Percentiles rank a stretch among this genome's conserved stretches.
Conservation (phyloP, 2,888 invertebrate genomes). For the Agriotes lineatus region DNA sequence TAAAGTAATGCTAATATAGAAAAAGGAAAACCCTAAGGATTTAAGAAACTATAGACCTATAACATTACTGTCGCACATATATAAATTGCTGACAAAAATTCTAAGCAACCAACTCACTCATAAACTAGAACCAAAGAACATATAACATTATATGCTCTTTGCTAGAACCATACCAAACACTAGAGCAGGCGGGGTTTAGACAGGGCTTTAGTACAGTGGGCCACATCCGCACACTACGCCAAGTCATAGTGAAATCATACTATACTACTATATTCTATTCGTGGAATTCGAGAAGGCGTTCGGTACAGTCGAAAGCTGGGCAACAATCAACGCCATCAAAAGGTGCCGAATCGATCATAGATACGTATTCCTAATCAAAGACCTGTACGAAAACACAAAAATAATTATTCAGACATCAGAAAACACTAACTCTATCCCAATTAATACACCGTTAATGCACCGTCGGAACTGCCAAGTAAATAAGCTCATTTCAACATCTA, state of each 20-base stretch:
- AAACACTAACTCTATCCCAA: neutral
- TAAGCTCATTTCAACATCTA: no score
- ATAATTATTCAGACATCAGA: neutral
- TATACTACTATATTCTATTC: neutral
- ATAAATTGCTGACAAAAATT: neutral
- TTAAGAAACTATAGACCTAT: neutral
- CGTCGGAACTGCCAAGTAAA: no score
- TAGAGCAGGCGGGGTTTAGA: neutral
- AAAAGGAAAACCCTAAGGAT: neutral
- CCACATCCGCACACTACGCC: neutral
- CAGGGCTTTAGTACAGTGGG: neutral
- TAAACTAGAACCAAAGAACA: no score
- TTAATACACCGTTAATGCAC: no score
- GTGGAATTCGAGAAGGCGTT: conserved; percentile 1
- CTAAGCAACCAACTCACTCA: neutral
- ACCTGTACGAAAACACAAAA: conserved; percentile 7
- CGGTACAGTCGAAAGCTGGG: neutral
- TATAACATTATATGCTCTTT: no score
- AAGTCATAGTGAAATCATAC: neutral
- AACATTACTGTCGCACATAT: neutral
- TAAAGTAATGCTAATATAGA: neutral
- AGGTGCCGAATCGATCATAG: conserved; percentile 2
- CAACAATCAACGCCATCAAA: neutral
- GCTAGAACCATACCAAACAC: conserved; percentile 3
- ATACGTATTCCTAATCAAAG: neutral